Evolutionary conservation across 1,140 invertebrate genomes (phyloP).

Genomic region (Cotesia typhae): DNA sequence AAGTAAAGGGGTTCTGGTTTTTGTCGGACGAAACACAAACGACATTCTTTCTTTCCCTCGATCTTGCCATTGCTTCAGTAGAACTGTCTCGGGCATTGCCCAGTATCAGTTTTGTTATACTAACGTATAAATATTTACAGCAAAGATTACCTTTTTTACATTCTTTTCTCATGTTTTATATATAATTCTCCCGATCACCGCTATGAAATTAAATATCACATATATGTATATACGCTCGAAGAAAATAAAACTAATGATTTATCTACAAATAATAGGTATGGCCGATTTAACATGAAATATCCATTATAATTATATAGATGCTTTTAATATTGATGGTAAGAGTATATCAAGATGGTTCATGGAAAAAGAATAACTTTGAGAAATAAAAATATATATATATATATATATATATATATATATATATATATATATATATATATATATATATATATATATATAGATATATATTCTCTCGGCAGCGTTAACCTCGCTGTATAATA

Average conservation of each 20-base stretch:
- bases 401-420: too few relatives aligned
- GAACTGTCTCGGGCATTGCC: neutral
- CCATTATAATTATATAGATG: too few relatives aligned
- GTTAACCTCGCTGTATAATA: neutral
- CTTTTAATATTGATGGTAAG: too few relatives aligned
- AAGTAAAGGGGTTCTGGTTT: constrained; percentile 41
- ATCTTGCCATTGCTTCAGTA: constrained; percentile 15
- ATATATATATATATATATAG: neutral
- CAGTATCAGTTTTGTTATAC: constrained; percentile 6
- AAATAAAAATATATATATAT: neutral
- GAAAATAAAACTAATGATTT: too few relatives aligned
- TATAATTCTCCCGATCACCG: too few relatives aligned
- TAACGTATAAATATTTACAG: constrained; percentile 16
- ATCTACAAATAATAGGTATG: too few relatives aligned
- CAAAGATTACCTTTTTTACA: constrained; percentile 20
- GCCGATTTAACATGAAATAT: too few relatives aligned
- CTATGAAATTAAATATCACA: too few relatives aligned
- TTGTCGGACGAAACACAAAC: constrained; percentile 45
- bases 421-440: too few relatives aligned
- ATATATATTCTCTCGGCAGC: too few relatives aligned
- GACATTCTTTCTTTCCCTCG: constrained; percentile 46
- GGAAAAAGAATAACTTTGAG: neutral
- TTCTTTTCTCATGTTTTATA: constrained; percentile 11
- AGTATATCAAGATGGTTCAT: too few relatives aligned
- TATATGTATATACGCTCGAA: too few relatives aligned